These are phyloP conservation scores for Diacarnus erythraeanus DNA, from an alignment of 37 sponge, comb jelly and placozoan species.

Conservation along the genomic window DNA sequence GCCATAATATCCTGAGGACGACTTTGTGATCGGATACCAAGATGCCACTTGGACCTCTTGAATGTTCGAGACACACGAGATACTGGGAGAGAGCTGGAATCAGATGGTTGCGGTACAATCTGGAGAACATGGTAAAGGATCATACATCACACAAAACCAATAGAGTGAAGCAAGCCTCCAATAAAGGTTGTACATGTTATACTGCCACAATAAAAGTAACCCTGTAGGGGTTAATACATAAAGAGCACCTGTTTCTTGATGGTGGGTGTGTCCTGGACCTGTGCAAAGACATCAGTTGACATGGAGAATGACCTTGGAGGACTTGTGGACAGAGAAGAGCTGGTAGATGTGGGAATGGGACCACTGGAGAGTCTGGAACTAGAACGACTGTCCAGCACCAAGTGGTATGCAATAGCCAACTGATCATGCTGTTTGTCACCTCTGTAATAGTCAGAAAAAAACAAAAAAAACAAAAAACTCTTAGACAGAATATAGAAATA, in stretches of 20 bases:
- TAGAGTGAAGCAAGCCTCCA: too few species aligned
- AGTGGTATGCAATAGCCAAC: constrained; percentile 86
- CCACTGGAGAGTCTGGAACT: background rate
- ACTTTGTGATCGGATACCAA: constrained; percentile 82
- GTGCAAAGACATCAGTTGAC: background rate
- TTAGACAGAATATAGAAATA: too few species aligned
- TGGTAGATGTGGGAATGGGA: background rate
- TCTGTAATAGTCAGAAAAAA: too few species aligned
- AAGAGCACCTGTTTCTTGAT: background rate
- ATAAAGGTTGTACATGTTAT: too few species aligned
- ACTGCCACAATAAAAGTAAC: too few species aligned
- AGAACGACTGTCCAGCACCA: constrained; percentile 80
- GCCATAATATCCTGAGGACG: constrained; percentile 92
- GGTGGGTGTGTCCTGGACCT: background rate
- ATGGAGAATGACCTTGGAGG: constrained; percentile 26
- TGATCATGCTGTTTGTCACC: constrained; percentile 65
- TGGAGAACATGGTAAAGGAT: background rate
- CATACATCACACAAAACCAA: too few species aligned
- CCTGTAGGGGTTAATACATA: too few species aligned
- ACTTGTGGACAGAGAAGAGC: constrained; percentile 6
- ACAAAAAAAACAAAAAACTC: too few species aligned
- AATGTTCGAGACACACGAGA: constrained; percentile 5
- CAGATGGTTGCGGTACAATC: background rate
- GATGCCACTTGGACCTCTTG: constrained; percentile 87
- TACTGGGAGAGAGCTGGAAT: background rate